Conservation (phyloP, 2,113 vertebrate genomes). For the Python bivittatus region DNA sequence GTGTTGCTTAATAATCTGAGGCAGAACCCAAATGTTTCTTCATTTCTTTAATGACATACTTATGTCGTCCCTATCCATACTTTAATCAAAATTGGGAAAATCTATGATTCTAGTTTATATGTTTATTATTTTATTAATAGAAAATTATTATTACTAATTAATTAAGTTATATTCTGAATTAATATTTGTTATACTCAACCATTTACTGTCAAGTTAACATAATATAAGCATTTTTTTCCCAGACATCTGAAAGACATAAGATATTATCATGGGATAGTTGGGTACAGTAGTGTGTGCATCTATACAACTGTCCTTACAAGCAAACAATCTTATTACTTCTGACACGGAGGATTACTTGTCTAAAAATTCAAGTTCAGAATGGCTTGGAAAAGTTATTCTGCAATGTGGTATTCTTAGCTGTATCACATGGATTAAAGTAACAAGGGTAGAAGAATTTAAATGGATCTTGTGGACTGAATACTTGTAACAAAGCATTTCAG, state of each 20-base stretch:
- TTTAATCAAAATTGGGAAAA: no score
- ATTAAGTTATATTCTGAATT: neutral
- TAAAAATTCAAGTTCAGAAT: neutral
- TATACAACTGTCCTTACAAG: neutral
- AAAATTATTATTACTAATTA: no score
- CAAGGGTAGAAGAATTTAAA: neutral
- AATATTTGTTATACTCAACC: neutral
- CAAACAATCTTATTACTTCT: neutral
- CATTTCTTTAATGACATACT: no score
- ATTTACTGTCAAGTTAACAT: neutral
- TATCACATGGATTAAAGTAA: neutral
- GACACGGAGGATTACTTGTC: neutral
- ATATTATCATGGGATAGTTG: neutral
- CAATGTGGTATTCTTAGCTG: neutral
- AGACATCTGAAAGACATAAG: neutral
- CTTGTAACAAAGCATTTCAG: neutral
- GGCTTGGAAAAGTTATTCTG: neutral
- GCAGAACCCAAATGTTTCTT: no score
- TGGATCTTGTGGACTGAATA: neutral
- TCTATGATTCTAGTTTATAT: no score
- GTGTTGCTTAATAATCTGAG: no score
- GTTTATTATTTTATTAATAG: no score
- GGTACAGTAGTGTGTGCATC: neutral
- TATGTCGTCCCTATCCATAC: no score
- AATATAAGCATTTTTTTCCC: neutral